These are phyloP conservation scores for Dromiciops gliroides DNA, from an alignment of 2,113 vertebrate species.

Conservation along the genomic window DNA sequence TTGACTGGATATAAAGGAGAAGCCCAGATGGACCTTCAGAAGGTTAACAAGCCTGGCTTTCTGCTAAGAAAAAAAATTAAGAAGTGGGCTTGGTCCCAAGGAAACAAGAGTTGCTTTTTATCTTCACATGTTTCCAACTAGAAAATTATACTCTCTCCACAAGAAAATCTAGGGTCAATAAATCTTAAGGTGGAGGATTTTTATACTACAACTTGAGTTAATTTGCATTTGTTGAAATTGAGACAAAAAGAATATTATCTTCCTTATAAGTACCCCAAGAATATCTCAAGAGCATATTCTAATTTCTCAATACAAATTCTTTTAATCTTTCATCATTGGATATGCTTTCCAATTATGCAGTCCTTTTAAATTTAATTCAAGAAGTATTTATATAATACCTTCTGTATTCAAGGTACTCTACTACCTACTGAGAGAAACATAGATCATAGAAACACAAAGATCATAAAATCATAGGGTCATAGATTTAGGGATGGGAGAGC, in stretches of 20 bases:
- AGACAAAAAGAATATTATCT: constrained; percentile 25
- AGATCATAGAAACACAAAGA: not conserved
- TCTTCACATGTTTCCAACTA: constrained; percentile 40
- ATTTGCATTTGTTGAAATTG: constrained; percentile 38
- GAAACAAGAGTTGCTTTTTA: not conserved
- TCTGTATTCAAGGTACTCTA: not conserved
- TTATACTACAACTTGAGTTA: constrained; percentile 54
- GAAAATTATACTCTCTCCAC: constrained; percentile 48
- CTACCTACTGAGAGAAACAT: not conserved
- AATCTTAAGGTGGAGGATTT: constrained; percentile 60
- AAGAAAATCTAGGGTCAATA: constrained; percentile 59
- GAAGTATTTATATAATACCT: not conserved
- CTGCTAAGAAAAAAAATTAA: not conserved
- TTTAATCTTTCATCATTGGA: constrained; percentile 34
- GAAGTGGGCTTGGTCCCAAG: not conserved
- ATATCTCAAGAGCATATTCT: not conserved
- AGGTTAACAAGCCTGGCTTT: not conserved
- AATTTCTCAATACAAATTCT: constrained; percentile 39
- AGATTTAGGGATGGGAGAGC: not conserved
- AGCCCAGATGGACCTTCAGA: not conserved
- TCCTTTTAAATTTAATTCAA: not conserved
- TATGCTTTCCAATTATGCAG: constrained; percentile 31
- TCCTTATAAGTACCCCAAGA: not conserved
- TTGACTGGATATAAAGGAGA: constrained; percentile 3
- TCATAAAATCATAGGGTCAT: not conserved